phyloP scores from a whole-genome alignment of 2,113 vertebrate genomes.

The Etia nguti region DNA sequence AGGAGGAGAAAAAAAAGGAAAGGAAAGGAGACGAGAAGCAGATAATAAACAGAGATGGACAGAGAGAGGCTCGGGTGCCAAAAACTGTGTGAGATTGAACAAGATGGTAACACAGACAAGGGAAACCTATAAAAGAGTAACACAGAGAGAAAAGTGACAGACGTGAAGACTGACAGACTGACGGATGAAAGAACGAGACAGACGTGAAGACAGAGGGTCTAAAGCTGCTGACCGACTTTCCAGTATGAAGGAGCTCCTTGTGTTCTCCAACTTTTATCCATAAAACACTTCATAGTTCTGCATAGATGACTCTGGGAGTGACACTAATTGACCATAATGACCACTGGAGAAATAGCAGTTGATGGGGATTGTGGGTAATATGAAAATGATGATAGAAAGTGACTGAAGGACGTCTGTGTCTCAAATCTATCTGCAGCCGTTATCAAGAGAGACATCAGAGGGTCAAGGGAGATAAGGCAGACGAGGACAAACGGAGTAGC shows the following conservation, averaged over 20 bases:
- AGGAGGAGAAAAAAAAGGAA: not conserved
- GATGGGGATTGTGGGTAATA: slow-evolving; percentile 38
- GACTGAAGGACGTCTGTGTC: slow-evolving; percentile 35
- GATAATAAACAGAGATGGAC: not conserved
- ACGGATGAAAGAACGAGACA: not conserved
- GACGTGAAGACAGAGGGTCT: not conserved
- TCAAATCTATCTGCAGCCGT: slow-evolving; percentile 14
- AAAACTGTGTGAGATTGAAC: not conserved
- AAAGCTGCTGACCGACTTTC: slow-evolving; percentile 18
- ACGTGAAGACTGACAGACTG: not conserved
- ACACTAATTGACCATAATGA: slow-evolving; percentile 59
- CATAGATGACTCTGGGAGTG: slow-evolving; percentile 5
- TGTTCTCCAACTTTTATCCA: slow-evolving; percentile 9
- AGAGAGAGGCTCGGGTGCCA: not conserved
- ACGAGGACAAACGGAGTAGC: not conserved
- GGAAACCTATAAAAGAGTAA: not conserved
- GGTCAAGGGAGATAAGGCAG: slow-evolving; percentile 3
- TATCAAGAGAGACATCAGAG: slow-evolving; percentile 7
- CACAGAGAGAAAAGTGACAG: not conserved
- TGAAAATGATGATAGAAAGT: slow-evolving; percentile 57
- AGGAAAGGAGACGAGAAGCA: not conserved
- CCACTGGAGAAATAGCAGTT: slow-evolving; percentile 11
- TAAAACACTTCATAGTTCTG: slow-evolving; percentile 1
- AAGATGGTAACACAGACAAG: not conserved
- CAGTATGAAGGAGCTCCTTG: slow-evolving; percentile 43